Evolutionary conservation across 1,140 invertebrate species (phyloP), one percentile per base, ranked within the genome.

Genomic region (Drosophila carrolli): DNA sequence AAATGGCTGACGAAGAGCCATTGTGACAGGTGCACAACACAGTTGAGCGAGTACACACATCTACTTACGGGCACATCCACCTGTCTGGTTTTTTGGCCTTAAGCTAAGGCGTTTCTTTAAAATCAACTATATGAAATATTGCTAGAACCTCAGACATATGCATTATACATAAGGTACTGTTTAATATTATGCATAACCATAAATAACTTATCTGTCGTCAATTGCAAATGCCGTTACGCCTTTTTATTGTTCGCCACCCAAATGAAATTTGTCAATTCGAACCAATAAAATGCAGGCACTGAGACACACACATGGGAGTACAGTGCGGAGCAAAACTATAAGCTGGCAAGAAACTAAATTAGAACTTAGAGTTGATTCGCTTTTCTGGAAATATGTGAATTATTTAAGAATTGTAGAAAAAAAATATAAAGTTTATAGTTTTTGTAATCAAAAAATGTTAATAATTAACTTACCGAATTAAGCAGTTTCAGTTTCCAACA

Each of bases 231-330:
- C 35, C 53, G 81, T 88, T 46, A 86, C 82, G 82, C 82, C 82
- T 79, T 88, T 86, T 86, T 86, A 82, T 76, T 86, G 82, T 86
- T 76, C 68, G 35, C 57, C 65, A 48, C 16, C 38, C 59, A 55
- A 73, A 72, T 72, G 66, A 67, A 88, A 88, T 88, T 86, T 86
- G 66, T 88, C 82, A 88, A 82, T 85, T 47, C 62, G 11, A 58
- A 27, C 43, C 78, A 61, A 86, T 86, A 82, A 86, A 86, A 86
- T 88, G 83, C 82, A 86, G 83, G 76, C 82, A 29, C 23, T 48
- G 16, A 43, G 60, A 14, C 48, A 16, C 50, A 53, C 32, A 43
- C 50, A 53, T 29, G 50, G 8, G 8, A 4, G 10, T 14, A 74
- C 71, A 54, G 68, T 74, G 58, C 8, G 40, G 35, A 1, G 14